Conservation (phyloP, 2,113 vertebrate species). For the Alaudala cheleensis region DNA sequence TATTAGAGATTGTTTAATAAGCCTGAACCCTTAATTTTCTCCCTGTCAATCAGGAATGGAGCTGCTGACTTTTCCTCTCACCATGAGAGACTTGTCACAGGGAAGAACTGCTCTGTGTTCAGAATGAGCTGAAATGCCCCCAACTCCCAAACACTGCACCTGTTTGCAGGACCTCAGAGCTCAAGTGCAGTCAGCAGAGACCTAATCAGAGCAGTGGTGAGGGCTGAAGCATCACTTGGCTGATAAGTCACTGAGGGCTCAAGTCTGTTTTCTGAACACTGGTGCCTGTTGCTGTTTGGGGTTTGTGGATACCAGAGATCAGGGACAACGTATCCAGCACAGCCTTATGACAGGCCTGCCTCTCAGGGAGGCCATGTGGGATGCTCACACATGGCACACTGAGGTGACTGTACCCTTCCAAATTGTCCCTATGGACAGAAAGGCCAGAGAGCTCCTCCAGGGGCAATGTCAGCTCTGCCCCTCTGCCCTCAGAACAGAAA, state of each 20-base stretch:
- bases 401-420: not conserved
- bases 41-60: not conserved
- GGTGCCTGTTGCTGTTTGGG: not conserved
- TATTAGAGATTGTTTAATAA: conserved; percentile 47
- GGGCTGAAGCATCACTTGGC: not conserved
- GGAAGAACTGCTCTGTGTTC: not conserved
- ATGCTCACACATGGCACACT: fast-evolving
- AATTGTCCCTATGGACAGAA: not conserved
- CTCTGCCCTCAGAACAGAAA: not conserved
- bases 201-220: not conserved
- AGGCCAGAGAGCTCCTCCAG: not conserved
- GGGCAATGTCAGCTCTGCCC: not conserved
- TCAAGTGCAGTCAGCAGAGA: not conserved
- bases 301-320: not conserved
- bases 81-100: not conserved
- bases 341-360: not conserved
- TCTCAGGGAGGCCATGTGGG: fast-evolving
- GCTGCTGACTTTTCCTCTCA: not conserved
- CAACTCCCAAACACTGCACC: not conserved
- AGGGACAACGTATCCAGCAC: not conserved
- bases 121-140: not conserved
- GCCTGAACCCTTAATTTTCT: conserved; percentile 29
- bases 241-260: not conserved
- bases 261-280: not conserved
- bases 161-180: not conserved